Evolutionary conservation across 2,888 invertebrate species (phyloP).

Genomic region (Polydrusus cervinus): DNA sequence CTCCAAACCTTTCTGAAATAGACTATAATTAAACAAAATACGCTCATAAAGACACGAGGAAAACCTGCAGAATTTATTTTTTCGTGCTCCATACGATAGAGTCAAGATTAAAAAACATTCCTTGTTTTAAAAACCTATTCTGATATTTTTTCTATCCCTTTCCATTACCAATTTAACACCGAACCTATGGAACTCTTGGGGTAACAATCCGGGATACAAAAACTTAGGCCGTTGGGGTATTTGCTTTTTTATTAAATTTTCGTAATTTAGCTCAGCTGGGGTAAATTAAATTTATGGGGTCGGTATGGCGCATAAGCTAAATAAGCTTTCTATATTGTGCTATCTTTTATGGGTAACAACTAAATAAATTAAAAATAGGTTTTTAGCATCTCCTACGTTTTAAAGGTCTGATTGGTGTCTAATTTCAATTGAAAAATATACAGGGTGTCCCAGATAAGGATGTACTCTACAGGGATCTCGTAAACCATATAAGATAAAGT

Average conservation of each 20-base stretch:
- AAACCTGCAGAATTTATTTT: too few species aligned
- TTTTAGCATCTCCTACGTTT: neutral
- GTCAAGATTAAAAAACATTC: neutral
- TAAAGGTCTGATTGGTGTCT: too few species aligned
- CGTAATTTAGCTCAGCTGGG: slow-evolving; percentile 11
- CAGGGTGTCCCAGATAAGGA: too few species aligned
- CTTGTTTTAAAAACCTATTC: neutral
- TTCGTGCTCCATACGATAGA: too few species aligned
- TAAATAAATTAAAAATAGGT: neutral
- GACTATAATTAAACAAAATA: too few species aligned
- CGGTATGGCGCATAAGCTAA: neutral
- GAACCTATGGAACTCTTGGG: neutral
- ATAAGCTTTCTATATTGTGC: neutral
- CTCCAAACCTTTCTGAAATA: too few species aligned
- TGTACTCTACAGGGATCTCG: too few species aligned
- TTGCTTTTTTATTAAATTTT: slow-evolving; percentile 16
- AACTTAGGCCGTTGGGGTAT: slow-evolving; percentile 4
- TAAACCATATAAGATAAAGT: too few species aligned
- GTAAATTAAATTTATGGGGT: slow-evolving; percentile 15
- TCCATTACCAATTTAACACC: slow-evolving; percentile 2
- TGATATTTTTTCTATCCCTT: neutral
- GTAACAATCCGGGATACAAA: neutral
- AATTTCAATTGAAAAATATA: too few species aligned
- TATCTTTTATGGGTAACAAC: neutral
- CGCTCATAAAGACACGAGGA: too few species aligned